These are phyloP conservation scores for Idaea straminata DNA, from an alignment of 2,888 invertebrate genomes.

Conservation along the genomic window DNA sequence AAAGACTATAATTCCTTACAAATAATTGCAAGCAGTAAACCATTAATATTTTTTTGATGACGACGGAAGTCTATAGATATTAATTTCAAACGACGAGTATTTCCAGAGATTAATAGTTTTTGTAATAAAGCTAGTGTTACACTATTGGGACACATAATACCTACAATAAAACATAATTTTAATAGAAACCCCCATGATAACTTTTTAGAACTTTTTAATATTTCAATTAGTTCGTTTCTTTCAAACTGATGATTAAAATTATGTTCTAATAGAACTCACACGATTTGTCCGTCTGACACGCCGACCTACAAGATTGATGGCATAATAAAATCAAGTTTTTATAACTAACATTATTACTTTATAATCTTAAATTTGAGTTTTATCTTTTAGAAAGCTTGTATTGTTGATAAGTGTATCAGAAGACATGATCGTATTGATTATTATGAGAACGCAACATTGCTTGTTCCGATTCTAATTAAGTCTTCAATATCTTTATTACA, in stretches of 20 bases:
- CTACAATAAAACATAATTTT: neutral
- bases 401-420: constrained; percentile 63
- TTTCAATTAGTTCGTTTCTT: constrained; percentile 16
- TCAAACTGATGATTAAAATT: constrained; percentile 20
- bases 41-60: neutral
- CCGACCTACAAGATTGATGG: constrained; percentile 73
- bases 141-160: neutral
- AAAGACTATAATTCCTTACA: no score
- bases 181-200: neutral
- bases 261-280: constrained; percentile 54
- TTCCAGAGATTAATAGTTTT: neutral
- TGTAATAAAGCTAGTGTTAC: neutral
- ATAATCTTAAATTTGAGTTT: constrained; percentile 73
- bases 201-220: neutral
- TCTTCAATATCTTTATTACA: neutral
- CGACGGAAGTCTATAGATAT: neutral
- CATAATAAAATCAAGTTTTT: constrained; percentile 72
- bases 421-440: constrained; percentile 71
- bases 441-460: constrained; percentile 42
- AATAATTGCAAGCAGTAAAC: neutral
- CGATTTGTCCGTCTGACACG: constrained; percentile 44
- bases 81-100: neutral
- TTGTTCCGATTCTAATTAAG: constrained; percentile 15
- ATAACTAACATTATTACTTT: constrained; percentile 68
- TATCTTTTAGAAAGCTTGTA: constrained; percentile 74